Conservation (phyloP, 2,888 invertebrate genomes). For the Clivina fossor region DNA sequence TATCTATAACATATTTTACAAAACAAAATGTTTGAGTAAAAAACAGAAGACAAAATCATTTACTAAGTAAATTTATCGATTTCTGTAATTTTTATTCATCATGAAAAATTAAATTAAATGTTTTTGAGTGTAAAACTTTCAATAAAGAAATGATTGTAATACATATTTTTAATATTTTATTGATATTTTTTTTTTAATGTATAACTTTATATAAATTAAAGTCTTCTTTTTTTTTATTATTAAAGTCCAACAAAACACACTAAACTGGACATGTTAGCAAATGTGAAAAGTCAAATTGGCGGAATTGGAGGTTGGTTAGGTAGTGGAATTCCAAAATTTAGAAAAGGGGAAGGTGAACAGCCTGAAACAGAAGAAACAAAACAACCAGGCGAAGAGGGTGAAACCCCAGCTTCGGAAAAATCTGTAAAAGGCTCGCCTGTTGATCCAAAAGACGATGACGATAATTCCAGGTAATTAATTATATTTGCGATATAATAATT, state of each 20-base stretch:
- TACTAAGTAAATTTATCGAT: too few species aligned
- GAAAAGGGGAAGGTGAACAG: conserved; percentile 64
- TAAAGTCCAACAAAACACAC: conserved; percentile 71
- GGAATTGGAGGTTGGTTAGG: conserved; percentile 79
- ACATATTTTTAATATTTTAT: too few species aligned
- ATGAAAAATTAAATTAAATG: too few species aligned
- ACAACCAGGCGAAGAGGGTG: conserved; percentile 50
- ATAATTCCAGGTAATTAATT: conserved; percentile 86
- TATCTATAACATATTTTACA: too few species aligned
- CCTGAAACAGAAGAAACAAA: conserved; percentile 45
- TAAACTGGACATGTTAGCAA: conserved; percentile 80
- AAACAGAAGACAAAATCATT: too few species aligned
- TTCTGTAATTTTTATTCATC: too few species aligned
- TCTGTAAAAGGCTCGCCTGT: conserved; percentile 50
- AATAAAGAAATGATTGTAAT: too few species aligned
- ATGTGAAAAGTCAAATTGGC: conserved; percentile 83
- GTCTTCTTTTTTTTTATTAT: neutral
- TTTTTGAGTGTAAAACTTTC: too few species aligned
- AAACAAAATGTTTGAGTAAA: too few species aligned
- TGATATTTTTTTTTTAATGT: too few species aligned
- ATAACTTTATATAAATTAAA: too few species aligned
- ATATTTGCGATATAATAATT: too few species aligned
- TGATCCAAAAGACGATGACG: conserved; percentile 72
- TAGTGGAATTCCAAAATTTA: conserved; percentile 73
- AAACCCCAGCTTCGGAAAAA: conserved; percentile 54